Percentiles rank a stretch among this genome's conserved stretches.
phyloP scores from a whole-genome alignment of 1,140 invertebrate species.

The Manduca sexta region DNA sequence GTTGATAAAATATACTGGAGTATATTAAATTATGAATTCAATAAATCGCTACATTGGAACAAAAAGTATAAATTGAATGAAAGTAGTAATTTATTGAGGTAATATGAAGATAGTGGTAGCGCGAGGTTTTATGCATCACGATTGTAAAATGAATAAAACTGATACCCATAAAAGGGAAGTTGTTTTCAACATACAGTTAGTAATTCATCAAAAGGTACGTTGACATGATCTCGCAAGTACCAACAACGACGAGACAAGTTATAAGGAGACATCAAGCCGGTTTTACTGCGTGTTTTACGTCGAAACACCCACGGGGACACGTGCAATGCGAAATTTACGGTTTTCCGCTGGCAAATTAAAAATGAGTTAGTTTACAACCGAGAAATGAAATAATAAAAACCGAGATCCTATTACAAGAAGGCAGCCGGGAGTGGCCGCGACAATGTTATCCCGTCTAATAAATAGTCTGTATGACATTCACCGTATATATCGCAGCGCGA shows the following conservation, averaged over 20 bases:
- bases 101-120: too few relatives aligned
- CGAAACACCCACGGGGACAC: conserved; percentile 23
- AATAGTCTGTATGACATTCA: conserved; percentile 62
- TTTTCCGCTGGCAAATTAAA: conserved; percentile 60
- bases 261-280: conserved; percentile 31
- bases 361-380: conserved; percentile 61
- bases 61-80: too few relatives aligned
- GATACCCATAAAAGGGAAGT: too few relatives aligned
- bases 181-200: conserved; percentile 7
- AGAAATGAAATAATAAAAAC: conserved; percentile 53
- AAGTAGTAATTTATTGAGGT: too few relatives aligned
- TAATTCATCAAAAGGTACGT: conserved; percentile 23
- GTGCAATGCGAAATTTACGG: conserved; percentile 53
- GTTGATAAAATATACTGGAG: too few relatives aligned
- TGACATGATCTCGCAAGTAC: conserved; percentile 15
- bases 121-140: too few relatives aligned
- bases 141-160: too few relatives aligned
- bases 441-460: conserved; percentile 68
- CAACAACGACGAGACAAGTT: conserved; percentile 23
- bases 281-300: conserved; percentile 44
- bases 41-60: too few relatives aligned
- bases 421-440: conserved; percentile 40
- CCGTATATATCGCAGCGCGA: conserved; percentile 41
- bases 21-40: too few relatives aligned
- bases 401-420: conserved; percentile 52